Evolutionary conservation across 2,113 vertebrate species (phyloP).

Genomic region (Plecotus auritus): DNA sequence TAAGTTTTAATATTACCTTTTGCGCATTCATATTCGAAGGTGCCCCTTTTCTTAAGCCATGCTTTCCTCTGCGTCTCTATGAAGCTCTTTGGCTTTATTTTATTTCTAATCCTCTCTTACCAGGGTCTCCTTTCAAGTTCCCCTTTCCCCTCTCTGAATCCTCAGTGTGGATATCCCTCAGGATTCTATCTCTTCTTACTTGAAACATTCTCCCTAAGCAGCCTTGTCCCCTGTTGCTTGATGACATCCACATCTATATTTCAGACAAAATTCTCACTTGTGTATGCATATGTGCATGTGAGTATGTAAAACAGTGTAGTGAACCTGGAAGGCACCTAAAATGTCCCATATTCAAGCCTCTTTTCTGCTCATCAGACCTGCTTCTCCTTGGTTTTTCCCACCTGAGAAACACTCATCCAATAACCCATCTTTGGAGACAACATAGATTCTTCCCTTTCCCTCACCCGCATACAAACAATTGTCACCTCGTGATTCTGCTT

Average conservation of each 20-base stretch:
- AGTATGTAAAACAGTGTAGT: neutral
- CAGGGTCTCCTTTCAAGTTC: neutral
- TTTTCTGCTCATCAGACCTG: neutral
- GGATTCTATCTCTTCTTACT: neutral
- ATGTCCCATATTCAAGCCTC: neutral
- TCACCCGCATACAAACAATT: neutral
- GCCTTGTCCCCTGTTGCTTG: neutral
- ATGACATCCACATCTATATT: neutral
- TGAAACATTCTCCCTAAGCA: neutral
- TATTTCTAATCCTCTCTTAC: neutral
- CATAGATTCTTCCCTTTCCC: neutral
- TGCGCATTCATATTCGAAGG: neutral
- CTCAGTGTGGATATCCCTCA: neutral
- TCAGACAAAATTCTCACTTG: neutral
- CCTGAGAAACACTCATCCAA: neutral
- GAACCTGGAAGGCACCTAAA: neutral
- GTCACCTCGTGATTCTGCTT: neutral
- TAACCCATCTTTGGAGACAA: neutral
- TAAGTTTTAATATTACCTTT: neutral
- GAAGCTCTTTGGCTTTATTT: neutral
- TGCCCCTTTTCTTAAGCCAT: neutral
- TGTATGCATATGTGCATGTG: neutral
- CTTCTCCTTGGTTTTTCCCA: neutral
- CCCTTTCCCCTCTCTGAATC: neutral
- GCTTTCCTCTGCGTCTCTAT: neutral